Conservation (phyloP, 2,113 vertebrate species). For the Reinhardtius hippoglossoides region DNA sequence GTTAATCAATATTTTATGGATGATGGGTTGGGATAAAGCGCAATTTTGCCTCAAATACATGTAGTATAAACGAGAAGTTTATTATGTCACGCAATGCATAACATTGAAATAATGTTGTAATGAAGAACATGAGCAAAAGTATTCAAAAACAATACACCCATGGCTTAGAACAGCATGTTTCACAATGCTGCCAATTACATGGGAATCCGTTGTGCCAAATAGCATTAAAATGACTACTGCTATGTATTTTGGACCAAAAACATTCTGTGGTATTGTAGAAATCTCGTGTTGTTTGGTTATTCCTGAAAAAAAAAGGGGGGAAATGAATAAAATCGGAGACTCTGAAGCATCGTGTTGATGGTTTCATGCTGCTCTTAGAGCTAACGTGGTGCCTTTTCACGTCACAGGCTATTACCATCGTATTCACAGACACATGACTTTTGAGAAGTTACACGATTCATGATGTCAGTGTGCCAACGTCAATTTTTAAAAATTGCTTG, state of each 20-base stretch:
- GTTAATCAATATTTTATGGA: constrained; percentile 48
- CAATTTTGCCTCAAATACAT: constrained; percentile 32
- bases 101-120: constrained; percentile 44
- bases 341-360: constrained; percentile 11
- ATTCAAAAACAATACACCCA: constrained; percentile 46
- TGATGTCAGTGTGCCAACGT: not conserved
- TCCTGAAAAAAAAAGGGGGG: constrained; percentile 15
- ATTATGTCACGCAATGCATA: constrained; percentile 43
- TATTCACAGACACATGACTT: not conserved
- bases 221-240: constrained; percentile 47
- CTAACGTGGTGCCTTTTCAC: constrained; percentile 11
- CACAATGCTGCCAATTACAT: constrained; percentile 40
- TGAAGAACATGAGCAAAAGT: constrained; percentile 45
- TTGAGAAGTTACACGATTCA: not conserved
- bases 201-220: constrained; percentile 36
- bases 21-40: constrained; percentile 44
- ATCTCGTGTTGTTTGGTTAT: constrained; percentile 14
- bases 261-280: constrained; percentile 31
- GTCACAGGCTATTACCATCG: constrained; percentile 1
- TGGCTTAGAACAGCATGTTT: constrained; percentile 43
- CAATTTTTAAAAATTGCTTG: no score
- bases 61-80: constrained; percentile 58
- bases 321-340: constrained; percentile 13
- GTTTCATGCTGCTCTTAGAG: constrained; percentile 46
- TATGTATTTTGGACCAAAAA: constrained; percentile 30